phyloP scores from a whole-genome alignment of 2,797 vertebrate species.

The Crocodylus rhombifer region DNA sequence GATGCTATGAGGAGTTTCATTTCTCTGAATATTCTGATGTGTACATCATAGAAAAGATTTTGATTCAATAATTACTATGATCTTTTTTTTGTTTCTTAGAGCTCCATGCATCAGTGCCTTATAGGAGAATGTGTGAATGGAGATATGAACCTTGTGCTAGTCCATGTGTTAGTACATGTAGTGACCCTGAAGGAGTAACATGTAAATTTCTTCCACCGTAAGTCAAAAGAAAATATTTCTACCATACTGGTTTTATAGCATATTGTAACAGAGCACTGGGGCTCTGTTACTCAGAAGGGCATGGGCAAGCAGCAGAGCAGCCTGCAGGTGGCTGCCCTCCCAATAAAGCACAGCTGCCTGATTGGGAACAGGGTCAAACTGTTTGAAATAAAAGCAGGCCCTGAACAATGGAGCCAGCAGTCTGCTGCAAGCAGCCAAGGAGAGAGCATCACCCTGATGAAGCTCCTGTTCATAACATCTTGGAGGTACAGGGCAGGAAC shows the following conservation, averaged over 20 bases:
- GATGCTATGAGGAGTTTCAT: not conserved
- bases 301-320: no score
- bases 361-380: no score
- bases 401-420: no score
- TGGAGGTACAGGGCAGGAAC: no score
- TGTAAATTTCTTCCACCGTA: constrained; percentile 96
- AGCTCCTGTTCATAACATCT: no score
- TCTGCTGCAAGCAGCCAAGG: no score
- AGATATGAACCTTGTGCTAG: constrained; percentile 92
- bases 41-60: not conserved
- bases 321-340: no score
- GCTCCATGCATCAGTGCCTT: constrained; percentile 91
- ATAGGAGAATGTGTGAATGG: constrained; percentile 98
- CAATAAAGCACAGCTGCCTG: no score
- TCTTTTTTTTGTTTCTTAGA: constrained; percentile 80
- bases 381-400: no score
- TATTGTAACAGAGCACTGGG: no score
- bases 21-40: not conserved
- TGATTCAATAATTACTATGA: not conserved
- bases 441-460: no score
- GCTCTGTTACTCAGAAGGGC: no score
- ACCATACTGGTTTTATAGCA: not conserved
- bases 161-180: constrained; percentile 94
- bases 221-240: constrained; percentile 70
- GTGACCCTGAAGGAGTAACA: constrained; percentile 89